A percentile compares a stretch with the other conserved stretches of the same genome.
phyloP scores from a whole-genome alignment of 30 jellyfish, hydroid and myxozoan genomes.

The Chrysaora quinquecirrha region DNA sequence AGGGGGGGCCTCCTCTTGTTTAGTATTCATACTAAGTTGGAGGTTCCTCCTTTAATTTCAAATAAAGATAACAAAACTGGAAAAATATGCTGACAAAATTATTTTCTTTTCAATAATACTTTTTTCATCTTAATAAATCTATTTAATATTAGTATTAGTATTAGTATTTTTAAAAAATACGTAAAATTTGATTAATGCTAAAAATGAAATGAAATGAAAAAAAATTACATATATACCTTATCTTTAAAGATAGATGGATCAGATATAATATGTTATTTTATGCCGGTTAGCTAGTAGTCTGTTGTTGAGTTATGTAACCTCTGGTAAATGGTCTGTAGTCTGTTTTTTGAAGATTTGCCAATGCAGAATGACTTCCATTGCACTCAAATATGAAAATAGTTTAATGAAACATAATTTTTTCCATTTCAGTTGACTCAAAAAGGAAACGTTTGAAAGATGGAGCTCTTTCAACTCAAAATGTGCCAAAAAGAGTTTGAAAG shows the following conservation, averaged over 20 bases:
- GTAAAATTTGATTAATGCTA: slow-evolving; percentile 9
- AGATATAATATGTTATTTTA: not conserved
- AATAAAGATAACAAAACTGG: not conserved
- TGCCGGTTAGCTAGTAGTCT: not conserved
- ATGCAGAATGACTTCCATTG: not conserved
- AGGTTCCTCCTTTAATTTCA: slow-evolving; percentile 8
- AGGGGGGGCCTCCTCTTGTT: slow-evolving; percentile 25
- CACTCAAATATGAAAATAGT: not conserved
- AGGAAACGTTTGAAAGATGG: too few species aligned
- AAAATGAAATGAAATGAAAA: not conserved
- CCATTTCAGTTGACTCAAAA: too few species aligned
- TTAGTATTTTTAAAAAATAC: not conserved
- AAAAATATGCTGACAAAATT: slow-evolving; percentile 4
- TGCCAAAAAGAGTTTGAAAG: too few species aligned
- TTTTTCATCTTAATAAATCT: not conserved
- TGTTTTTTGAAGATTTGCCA: not conserved
- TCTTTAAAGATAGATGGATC: not conserved
- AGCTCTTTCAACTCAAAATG: too few species aligned
- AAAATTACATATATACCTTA: too few species aligned
- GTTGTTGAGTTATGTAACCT: not conserved
- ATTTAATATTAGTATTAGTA: not conserved
- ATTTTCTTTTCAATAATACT: not conserved
- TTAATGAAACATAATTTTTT: too few species aligned
- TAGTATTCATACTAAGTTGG: slow-evolving; percentile 8
- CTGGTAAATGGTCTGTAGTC: not conserved